These are phyloP conservation scores for Zaprionus inermis DNA, from an alignment of 1,140 invertebrate species.

Conservation along the genomic window DNA sequence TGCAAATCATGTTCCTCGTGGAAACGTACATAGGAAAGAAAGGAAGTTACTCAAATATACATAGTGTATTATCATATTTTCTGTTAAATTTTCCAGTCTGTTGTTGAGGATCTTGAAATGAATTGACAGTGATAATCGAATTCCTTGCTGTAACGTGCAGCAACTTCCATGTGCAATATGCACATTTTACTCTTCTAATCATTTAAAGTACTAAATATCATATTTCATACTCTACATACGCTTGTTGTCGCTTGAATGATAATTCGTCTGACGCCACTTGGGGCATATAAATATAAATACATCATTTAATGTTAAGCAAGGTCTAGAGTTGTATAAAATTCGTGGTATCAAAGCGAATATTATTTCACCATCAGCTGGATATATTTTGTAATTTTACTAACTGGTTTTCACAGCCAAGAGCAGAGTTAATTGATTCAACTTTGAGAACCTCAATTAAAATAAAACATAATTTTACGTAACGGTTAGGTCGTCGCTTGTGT, in stretches of 20 bases:
- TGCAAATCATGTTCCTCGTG: not conserved
- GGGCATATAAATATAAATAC: not conserved
- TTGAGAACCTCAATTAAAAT: slow-evolving; percentile 4
- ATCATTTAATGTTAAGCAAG: not conserved
- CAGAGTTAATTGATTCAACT: not conserved
- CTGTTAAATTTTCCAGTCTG: not conserved
- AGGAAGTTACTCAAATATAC: not conserved
- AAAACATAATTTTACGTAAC: slow-evolving; percentile 14
- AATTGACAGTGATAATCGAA: not conserved
- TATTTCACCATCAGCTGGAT: too few relatives aligned
- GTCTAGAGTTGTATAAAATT: not conserved
- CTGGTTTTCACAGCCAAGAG: not conserved
- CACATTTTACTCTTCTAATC: not conserved
- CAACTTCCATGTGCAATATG: not conserved
- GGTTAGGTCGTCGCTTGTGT: slow-evolving; percentile 76
- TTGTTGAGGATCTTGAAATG: too few relatives aligned
- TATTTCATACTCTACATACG: not conserved
- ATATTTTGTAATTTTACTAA: too few relatives aligned
- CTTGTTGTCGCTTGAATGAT: not conserved
- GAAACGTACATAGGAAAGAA: not conserved
- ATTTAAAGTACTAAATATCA: not conserved
- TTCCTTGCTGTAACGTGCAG: too few relatives aligned
- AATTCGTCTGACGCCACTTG: not conserved
- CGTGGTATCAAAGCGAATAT: too few relatives aligned
- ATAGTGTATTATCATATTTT: not conserved